Evolutionary conservation across 2,113 vertebrate genomes (phyloP).

Genomic region (Pterocles gutturalis): DNA sequence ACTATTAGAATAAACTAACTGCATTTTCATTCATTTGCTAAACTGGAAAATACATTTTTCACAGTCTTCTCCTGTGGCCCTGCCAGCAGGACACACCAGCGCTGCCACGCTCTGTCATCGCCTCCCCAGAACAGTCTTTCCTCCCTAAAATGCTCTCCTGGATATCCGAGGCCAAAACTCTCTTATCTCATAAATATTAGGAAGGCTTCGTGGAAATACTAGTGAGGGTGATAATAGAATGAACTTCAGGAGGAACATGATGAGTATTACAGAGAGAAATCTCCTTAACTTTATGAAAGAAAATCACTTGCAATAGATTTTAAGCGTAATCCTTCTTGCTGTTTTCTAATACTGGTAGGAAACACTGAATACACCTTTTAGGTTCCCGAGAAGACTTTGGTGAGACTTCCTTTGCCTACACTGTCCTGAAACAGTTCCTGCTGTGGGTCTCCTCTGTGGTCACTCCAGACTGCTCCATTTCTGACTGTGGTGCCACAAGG

Average conservation of each 20-base stretch:
- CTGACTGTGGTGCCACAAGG: neutral
- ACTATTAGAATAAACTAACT: neutral
- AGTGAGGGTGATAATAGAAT: neutral
- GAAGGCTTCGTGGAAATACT: neutral
- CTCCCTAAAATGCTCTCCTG: neutral
- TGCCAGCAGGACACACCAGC: neutral
- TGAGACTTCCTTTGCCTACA: neutral
- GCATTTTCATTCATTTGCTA: neutral
- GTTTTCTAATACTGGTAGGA: neutral
- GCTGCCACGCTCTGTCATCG: neutral
- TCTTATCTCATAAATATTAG: neutral
- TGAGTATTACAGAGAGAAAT: slow-evolving; percentile 40
- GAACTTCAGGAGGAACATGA: slow-evolving; percentile 6
- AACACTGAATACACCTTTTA: neutral
- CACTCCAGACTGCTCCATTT: neutral
- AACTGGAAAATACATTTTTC: neutral
- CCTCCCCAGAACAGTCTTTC: neutral
- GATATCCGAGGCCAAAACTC: neutral
- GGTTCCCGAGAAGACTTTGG: neutral
- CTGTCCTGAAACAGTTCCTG: neutral
- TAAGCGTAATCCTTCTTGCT: slow-evolving; percentile 18
- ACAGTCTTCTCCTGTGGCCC: neutral
- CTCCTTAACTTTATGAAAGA: slow-evolving; percentile 48
- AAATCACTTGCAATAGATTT: slow-evolving; percentile 51
- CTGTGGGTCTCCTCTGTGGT: neutral